phyloP scores from a whole-genome alignment of 2,888 invertebrate genomes.

The Acronicta alni region DNA sequence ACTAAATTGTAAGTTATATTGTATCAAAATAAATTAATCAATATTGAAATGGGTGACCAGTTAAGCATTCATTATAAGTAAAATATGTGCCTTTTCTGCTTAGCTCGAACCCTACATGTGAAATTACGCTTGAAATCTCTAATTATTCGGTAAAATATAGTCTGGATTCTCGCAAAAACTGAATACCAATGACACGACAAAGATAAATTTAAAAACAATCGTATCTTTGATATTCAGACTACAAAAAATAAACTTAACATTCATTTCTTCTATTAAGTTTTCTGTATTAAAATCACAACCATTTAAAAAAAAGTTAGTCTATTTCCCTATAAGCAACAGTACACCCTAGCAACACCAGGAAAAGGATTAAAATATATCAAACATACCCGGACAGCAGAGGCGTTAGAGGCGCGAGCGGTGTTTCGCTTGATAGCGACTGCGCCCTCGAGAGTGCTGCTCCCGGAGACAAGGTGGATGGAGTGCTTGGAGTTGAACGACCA shows the following conservation, averaged over 20 bases:
- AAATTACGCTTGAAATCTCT: neutral
- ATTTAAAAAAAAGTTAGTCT: constrained; percentile 7
- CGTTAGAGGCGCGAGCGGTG: constrained; percentile 83
- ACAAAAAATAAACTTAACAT: constrained; percentile 5
- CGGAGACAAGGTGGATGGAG: constrained; percentile 90
- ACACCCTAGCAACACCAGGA: neutral
- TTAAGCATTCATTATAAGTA: neutral
- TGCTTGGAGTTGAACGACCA: constrained; percentile 87
- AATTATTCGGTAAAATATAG: neutral
- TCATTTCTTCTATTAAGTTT: constrained; percentile 5
- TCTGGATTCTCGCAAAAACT: neutral
- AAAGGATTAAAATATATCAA: neutral
- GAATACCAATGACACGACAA: constrained; percentile 16
- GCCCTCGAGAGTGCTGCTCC: constrained; percentile 85
- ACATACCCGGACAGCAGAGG: constrained; percentile 83
- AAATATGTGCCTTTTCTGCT: neutral
- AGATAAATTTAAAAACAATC: neutral
- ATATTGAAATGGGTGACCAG: constrained; percentile 3
- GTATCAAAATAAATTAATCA: neutral
- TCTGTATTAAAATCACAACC: constrained; percentile 17
- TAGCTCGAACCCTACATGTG: neutral
- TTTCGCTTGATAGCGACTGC: constrained; percentile 85
- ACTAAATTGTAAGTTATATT: constrained; percentile 4
- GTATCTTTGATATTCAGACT: constrained; percentile 10
- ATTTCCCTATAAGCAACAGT: constrained; percentile 29